A percentile compares a stretch with the other conserved stretches of the same genome.
Conservation (phyloP, 2,888 invertebrate species). For the Leptopterna dolabrata region DNA sequence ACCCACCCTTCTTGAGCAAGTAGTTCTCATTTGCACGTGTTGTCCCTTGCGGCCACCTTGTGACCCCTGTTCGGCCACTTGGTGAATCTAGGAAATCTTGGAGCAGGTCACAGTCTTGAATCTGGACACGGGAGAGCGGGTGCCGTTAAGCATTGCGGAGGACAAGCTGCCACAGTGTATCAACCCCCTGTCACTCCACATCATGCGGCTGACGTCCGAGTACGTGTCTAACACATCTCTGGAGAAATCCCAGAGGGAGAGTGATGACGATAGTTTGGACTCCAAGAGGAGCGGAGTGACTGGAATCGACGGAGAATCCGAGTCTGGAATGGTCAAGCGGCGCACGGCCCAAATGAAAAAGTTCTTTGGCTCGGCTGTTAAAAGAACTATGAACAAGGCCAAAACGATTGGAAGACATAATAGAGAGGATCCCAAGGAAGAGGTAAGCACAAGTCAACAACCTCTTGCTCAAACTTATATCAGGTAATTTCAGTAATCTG, state of each 20-base stretch:
- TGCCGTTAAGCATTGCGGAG: slow-evolving; percentile 94
- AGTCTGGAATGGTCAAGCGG: slow-evolving; percentile 65
- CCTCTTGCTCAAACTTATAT: slow-evolving; percentile 48
- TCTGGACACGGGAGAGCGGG: slow-evolving; percentile 82
- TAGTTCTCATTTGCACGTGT: slow-evolving; percentile 46
- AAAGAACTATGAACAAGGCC: slow-evolving; percentile 91
- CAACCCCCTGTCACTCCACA: slow-evolving; percentile 94
- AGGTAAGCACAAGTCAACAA: slow-evolving; percentile 71
- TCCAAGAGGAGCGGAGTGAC: slow-evolving; percentile 68
- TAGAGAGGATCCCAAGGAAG: slow-evolving; percentile 83
- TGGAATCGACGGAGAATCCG: slow-evolving; percentile 45
- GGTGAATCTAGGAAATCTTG: slow-evolving; percentile 78
- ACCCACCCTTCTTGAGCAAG: slow-evolving; percentile 41
- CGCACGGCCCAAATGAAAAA: slow-evolving; percentile 74
- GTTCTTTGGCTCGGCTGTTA: slow-evolving; percentile 88
- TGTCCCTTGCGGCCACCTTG: slow-evolving; percentile 50
- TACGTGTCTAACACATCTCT: slow-evolving; percentile 79
- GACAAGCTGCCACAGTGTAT: slow-evolving; percentile 91
- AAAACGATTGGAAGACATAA: slow-evolving; percentile 74
- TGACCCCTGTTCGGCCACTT: slow-evolving; percentile 42
- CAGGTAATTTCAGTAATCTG: not conserved
- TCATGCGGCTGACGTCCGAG: slow-evolving; percentile 92
- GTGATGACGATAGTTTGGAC: slow-evolving; percentile 81
- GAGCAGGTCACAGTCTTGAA: slow-evolving; percentile 81
- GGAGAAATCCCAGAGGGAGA: slow-evolving; percentile 76